Conservation (phyloP, 2,113 vertebrate species). For the Rhinolophus sinicus region DNA sequence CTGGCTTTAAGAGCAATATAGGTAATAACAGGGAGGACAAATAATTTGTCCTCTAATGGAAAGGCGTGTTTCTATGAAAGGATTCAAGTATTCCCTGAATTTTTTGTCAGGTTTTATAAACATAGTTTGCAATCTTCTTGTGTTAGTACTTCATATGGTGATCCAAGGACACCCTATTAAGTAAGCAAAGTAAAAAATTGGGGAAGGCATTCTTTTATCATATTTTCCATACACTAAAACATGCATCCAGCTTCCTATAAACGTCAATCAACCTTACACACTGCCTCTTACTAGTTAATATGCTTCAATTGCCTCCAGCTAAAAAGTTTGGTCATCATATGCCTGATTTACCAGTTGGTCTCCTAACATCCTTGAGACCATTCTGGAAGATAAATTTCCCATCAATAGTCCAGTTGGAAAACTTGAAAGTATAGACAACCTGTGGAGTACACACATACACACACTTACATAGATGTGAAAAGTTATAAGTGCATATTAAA, state of each 20-base stretch:
- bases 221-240: background rate
- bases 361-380: background rate
- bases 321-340: background rate
- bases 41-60: background rate
- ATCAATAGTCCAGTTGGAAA: background rate
- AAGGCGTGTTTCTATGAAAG: background rate
- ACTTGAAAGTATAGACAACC: background rate
- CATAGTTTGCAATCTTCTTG: background rate
- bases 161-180: background rate
- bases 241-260: background rate
- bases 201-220: background rate
- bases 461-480: background rate
- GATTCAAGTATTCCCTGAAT: background rate
- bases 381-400: background rate
- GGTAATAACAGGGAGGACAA: background rate
- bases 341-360: background rate
- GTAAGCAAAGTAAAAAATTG: background rate
- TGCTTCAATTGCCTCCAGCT: background rate
- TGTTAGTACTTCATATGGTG: background rate
- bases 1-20: background rate
- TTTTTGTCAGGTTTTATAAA: background rate
- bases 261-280: background rate
- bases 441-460: background rate
- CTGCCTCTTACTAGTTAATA: background rate
- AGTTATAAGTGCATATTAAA: background rate